phyloP scores from a whole-genome alignment of 2,113 vertebrate genomes.

The Rhadina sibilatrix region DNA sequence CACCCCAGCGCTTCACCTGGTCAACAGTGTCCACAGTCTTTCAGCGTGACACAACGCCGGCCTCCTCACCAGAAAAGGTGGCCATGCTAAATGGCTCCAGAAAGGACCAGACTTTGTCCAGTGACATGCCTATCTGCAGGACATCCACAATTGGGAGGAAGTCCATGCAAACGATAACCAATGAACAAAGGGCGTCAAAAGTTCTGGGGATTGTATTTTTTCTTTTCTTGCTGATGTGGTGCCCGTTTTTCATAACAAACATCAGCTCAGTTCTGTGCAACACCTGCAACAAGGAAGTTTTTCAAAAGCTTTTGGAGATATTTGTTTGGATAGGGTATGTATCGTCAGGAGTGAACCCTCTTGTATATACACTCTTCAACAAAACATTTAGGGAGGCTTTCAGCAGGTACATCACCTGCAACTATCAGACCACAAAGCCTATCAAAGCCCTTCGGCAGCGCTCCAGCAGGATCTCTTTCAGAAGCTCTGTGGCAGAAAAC shows the following conservation, averaged over 20 bases:
- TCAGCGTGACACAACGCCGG: constrained; percentile 76
- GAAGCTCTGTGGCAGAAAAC: constrained; percentile 84
- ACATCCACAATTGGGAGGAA: constrained; percentile 88
- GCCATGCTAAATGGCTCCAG: constrained; percentile 75
- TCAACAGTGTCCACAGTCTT: constrained; percentile 83
- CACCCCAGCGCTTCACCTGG: constrained; percentile 80
- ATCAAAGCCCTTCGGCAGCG: constrained; percentile 69
- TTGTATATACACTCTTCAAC: constrained; percentile 97
- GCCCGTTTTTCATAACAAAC: constrained; percentile 97
- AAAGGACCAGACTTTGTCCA: constrained; percentile 67
- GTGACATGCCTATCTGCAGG: constrained; percentile 76
- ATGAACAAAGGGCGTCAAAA: constrained; percentile 95
- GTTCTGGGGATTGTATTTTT: constrained; percentile 96
- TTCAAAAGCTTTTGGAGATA: constrained; percentile 88
- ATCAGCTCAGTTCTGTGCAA: constrained; percentile 88
- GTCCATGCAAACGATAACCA: constrained; percentile 91
- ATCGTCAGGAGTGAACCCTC: constrained; percentile 94
- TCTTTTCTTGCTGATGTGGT: constrained; percentile 97
- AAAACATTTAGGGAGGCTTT: constrained; percentile 95
- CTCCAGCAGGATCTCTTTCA: constrained; percentile 81
- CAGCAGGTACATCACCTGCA: constrained; percentile 90
- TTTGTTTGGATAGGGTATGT: constrained; percentile 98
- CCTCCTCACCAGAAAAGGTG: constrained; percentile 78
- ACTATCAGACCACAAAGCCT: constrained; percentile 76
- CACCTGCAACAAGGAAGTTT: constrained; percentile 78